Evolutionary conservation across 2,888 invertebrate species (phyloP), one percentile per base, ranked within the genome.

Genomic region (Drosophila macrospina): DNA sequence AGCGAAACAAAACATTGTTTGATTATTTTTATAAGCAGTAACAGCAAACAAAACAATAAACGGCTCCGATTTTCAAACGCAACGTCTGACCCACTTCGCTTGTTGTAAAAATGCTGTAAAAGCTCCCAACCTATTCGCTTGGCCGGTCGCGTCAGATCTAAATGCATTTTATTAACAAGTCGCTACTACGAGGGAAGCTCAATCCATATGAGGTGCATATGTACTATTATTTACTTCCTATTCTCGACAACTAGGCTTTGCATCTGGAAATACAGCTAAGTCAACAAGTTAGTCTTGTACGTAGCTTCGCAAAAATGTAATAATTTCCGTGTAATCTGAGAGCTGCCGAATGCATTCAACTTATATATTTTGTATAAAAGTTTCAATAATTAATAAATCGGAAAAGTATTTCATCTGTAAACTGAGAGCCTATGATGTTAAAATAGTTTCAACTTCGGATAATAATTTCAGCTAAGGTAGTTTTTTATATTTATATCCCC

Each of bases 21-120:
- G 65, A 77, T 82, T 85, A 82, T 68, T 82, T 85, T 78, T 82
- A 82, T 80, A 85, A 63, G 54, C 71, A 76, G 44, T 16, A 47
- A 62, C 57, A 13, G 63, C 70, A 68, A 75, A 66, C 54, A 63
- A 70, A 74, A 69, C 68, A 71, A 80, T 70, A 82, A 83, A 83
- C 63, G 61, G 59, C 69, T 70, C 63, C 50, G 47, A 71, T 70
- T 79, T 69, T 60, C 61, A 70, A 64, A 60, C 47, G 20, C 50
- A 62, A 69, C 37, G 68, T 50, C 66, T 84, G 86, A 83, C 83
- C 86, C 77, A 86, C 64, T 77, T 80, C 47, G 5, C 11, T 50
- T 11, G 77, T 54, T 69, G 50, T 71, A 71, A 80, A 82, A 69
- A 52, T 51, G 66, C 64, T 50, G 54, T 79, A 50, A 65, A 67